Conservation (phyloP, 2,797 vertebrate species). For the Esox masquinongy region DNA sequence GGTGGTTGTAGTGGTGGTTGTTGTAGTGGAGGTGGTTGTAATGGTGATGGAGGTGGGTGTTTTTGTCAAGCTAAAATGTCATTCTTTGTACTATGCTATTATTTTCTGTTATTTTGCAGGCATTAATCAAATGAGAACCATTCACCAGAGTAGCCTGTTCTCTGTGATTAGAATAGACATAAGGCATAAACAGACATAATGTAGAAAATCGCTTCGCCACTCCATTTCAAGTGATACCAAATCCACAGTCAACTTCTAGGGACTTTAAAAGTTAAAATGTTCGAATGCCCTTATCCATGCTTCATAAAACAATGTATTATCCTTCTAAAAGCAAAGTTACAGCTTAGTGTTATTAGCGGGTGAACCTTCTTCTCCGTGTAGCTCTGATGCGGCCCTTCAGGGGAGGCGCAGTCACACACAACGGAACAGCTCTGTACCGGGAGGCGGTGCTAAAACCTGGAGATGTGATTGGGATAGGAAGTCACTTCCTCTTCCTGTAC, state of each 20-base stretch:
- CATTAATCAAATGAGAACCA: no score
- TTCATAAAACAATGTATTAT: neutral
- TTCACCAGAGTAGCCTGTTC: no score
- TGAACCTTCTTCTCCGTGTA: constrained; percentile 19
- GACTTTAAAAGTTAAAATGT: neutral
- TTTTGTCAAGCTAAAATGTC: no score
- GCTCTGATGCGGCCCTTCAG: constrained; percentile 86
- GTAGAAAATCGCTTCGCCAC: no score
- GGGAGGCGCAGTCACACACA: constrained; percentile 86
- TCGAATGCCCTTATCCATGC: neutral
- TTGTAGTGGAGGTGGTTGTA: no score
- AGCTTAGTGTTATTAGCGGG: no score
- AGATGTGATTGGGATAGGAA: constrained; percentile 88
- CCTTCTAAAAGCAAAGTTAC: neutral
- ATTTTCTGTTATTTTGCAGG: no score
- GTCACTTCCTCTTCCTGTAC: constrained; percentile 90
- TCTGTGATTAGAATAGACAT: no score
- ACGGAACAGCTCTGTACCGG: constrained; percentile 83
- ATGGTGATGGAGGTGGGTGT: no score
- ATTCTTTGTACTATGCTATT: no score
- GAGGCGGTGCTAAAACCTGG: constrained; percentile 85
- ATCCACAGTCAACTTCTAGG: neutral
- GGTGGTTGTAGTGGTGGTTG: no score
- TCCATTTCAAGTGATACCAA: neutral
- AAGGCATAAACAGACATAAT: no score